Base-by-base conservation (phyloP, 2,888 invertebrate genomes). In the Leptopilina myrica region DNA sequence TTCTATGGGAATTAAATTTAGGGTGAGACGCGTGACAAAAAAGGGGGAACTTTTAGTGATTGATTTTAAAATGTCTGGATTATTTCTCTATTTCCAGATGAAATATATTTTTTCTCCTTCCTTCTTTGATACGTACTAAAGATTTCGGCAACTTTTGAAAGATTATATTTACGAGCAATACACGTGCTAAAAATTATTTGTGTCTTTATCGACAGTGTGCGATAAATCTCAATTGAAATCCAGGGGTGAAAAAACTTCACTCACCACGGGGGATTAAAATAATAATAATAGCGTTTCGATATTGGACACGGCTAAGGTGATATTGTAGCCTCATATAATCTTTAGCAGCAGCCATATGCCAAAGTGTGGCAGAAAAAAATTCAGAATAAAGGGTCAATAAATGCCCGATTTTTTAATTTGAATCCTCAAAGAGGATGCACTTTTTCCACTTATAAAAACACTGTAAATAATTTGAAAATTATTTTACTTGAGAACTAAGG, bases 241-340 rank as follows among this genome's bases (percentile, higher is more conserved):
- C 9, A 15, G 43, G 20, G 7, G 53, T 46, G 76, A 46, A n/a
- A 76, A 76, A 73, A 49, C 20, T 66, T 73, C 12, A 43, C 64
- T 40, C 65, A 76, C 64, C n/a, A 7, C n/a, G 46, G 81, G 85
- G 88, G 89, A 88, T 89, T 89, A 87, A 89, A 89, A 89, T 89
- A 90, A 90, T 89, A 89, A 89, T 89, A 89, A 89, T 89, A 89
- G 88, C 85, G 88, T 87, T 86, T 43, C 84, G 88, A 87, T 89
- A 90, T 90, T 90, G 90, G 90, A 89, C 87, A 90, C 87, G 89
- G 86, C 78, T 81, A 84, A 84, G 85, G 85, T 84, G 83, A 87
- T 86, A 85, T 46, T 33, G 33, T 33, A 5, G 49, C 49, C 87
- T 87, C 87, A 88, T 87, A 87, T 90, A 90, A 90, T 90, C 90